Percentiles rank a stretch among this genome's conserved stretches.
Conservation (phyloP, 2,888 invertebrate genomes). For the Hirtodrosophila histrioides region DNA sequence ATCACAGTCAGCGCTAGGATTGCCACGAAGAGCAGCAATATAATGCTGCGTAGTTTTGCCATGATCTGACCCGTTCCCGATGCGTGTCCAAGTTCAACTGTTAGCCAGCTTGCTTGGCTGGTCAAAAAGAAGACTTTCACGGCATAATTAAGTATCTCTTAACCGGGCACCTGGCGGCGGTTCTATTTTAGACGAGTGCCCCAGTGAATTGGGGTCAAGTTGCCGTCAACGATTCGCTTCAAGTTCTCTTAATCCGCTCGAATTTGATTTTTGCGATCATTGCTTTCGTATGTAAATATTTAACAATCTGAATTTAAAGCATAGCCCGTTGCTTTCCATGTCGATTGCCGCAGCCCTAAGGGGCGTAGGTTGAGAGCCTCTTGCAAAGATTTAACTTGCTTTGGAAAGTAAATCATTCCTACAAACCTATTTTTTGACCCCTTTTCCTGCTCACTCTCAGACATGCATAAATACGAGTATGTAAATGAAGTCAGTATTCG, state of each 20-base stretch:
- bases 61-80: constrained; percentile 43
- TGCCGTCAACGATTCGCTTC: constrained; percentile 24
- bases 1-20: constrained; percentile 43
- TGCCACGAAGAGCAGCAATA: constrained; percentile 45
- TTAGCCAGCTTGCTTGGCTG: constrained; percentile 2
- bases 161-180: constrained; percentile 53
- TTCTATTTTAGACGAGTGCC: constrained; percentile 53
- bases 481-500: constrained; percentile 14
- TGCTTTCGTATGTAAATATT: constrained; percentile 56
- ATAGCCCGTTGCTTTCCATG: constrained; percentile 15
- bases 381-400: constrained; percentile 15
- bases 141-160: constrained; percentile 54
- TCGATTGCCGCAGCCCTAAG: constrained; percentile 8
- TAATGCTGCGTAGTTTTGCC: constrained; percentile 49
- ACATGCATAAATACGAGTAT: constrained; percentile 7
- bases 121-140: constrained; percentile 72
- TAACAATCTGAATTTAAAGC: constrained; percentile 28
- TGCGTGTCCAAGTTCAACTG: constrained; percentile 55
- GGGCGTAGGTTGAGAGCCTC: constrained; percentile 16
- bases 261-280: constrained; percentile 43
- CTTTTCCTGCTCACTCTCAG: constrained; percentile 13
- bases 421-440: constrained; percentile 26
- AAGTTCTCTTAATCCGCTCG: constrained; percentile 31
- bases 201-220: constrained; percentile 63
- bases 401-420: constrained; percentile 36